Evolutionary conservation across 1,140 invertebrate genomes (phyloP).

Genomic region (Drosophila rhopaloa): DNA sequence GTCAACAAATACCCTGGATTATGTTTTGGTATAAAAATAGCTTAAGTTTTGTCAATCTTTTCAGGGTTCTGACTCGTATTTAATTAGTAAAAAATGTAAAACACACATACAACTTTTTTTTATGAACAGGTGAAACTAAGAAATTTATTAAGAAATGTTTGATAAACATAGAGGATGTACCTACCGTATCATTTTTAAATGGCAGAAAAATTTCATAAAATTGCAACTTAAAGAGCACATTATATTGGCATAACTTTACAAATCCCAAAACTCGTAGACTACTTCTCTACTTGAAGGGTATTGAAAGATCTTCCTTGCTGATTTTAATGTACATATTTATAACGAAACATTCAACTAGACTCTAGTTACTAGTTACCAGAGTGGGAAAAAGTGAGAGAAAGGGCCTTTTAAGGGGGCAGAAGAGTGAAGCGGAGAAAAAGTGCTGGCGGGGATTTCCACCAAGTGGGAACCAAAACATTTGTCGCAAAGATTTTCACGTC

Average conservation of each 20-base stretch:
- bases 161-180: no score
- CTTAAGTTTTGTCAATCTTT: no score
- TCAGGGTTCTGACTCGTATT: no score
- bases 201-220: no score
- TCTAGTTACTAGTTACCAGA: slow-evolving; percentile 9
- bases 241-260: no score
- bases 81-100: no score
- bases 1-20: neutral
- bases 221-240: no score
- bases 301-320: slow-evolving; percentile 18
- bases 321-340: slow-evolving; percentile 71
- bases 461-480: slow-evolving; percentile 83
- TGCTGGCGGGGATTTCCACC: slow-evolving; percentile 62
- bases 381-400: slow-evolving; percentile 8
- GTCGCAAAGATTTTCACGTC: slow-evolving; percentile 81
- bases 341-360: slow-evolving; percentile 64
- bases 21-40: neutral
- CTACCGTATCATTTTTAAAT: no score
- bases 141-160: no score
- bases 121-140: no score
- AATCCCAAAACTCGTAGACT: no score
- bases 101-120: no score
- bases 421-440: slow-evolving; percentile 10
- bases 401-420: neutral
- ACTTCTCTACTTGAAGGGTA: neutral